These are phyloP conservation scores for Napeogenes inachia DNA, from an alignment of 2,888 invertebrate species.

Conservation along the genomic window DNA sequence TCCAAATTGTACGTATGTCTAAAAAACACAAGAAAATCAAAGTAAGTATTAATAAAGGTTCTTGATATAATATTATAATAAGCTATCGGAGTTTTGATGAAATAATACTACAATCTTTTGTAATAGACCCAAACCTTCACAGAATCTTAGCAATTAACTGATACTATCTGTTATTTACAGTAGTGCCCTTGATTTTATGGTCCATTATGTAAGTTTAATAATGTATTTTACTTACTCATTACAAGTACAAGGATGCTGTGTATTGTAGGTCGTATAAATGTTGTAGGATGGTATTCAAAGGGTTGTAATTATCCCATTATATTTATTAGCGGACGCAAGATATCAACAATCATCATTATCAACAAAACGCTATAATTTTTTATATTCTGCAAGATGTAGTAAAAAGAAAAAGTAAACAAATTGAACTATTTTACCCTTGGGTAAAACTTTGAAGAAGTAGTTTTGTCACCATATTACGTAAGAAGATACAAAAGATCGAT, in stretches of 20 bases:
- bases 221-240: conserved; percentile 20
- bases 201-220: conserved; percentile 26
- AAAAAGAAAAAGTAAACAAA: too few species aligned
- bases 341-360: too few species aligned
- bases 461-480: too few species aligned
- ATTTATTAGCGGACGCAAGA: too few species aligned
- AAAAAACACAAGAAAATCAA: neutral
- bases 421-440: too few species aligned
- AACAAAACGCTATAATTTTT: too few species aligned
- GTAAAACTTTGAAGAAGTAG: too few species aligned
- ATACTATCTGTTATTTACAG: conserved; percentile 25
- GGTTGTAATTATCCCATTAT: too few species aligned
- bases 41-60: neutral
- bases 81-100: neutral
- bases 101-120: conserved; percentile 12
- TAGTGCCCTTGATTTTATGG: conserved; percentile 29
- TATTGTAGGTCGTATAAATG: neutral
- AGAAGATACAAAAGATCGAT: too few species aligned
- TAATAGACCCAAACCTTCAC: conserved; percentile 24
- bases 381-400: too few species aligned
- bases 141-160: conserved; percentile 23
- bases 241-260: conserved; percentile 19
- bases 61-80: neutral
- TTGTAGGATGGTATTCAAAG: too few species aligned
- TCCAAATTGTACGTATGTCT: neutral